Percentiles rank a stretch among this genome's conserved stretches.
These are phyloP conservation scores for Parnassius orleans DNA, from an alignment of 2,888 invertebrate genomes.

Conservation along the genomic window DNA sequence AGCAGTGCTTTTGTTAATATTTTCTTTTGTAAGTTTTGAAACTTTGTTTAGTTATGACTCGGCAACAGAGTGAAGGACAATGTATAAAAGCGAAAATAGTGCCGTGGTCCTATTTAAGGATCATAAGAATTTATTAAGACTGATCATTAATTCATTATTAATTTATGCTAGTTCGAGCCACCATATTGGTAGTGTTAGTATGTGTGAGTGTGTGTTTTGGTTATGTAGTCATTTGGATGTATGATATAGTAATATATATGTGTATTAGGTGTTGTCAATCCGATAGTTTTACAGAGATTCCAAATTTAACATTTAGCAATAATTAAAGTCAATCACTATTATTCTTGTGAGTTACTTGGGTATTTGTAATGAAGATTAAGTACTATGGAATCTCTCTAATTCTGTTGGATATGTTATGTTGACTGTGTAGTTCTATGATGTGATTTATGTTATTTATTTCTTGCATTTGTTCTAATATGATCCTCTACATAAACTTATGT, in stretches of 20 bases:
- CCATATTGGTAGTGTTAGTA: conserved; percentile 57
- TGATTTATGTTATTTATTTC: conserved; percentile 40
- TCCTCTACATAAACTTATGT: conserved; percentile 18
- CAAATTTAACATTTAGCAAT: conserved; percentile 38
- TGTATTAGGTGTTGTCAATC: conserved; percentile 38
- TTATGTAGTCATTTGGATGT: conserved; percentile 63
- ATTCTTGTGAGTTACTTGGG: conserved; percentile 8
- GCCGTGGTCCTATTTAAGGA: conserved; percentile 49
- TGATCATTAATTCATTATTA: conserved; percentile 78
- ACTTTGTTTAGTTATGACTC: conserved; percentile 67
- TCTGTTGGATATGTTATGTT: conserved; percentile 35
- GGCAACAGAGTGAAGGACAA: conserved; percentile 68
- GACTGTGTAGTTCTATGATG: conserved; percentile 31
- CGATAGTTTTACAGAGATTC: conserved; percentile 54
- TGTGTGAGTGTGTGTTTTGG: conserved; percentile 53
- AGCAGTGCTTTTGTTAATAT: conserved; percentile 73
- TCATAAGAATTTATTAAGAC: conserved; percentile 72
- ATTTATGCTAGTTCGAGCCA: conserved; percentile 74
- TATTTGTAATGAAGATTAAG: conserved; percentile 24
- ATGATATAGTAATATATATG: conserved; percentile 47
- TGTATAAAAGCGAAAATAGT: conserved; percentile 53
- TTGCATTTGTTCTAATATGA: conserved; percentile 28
- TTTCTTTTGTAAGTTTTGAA: conserved; percentile 59
- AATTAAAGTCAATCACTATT: conserved; percentile 38
- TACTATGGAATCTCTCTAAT: conserved; percentile 37